Evolutionary conservation across 2,113 vertebrate species (phyloP).

Genomic region (Brienomyrus longianalis): DNA sequence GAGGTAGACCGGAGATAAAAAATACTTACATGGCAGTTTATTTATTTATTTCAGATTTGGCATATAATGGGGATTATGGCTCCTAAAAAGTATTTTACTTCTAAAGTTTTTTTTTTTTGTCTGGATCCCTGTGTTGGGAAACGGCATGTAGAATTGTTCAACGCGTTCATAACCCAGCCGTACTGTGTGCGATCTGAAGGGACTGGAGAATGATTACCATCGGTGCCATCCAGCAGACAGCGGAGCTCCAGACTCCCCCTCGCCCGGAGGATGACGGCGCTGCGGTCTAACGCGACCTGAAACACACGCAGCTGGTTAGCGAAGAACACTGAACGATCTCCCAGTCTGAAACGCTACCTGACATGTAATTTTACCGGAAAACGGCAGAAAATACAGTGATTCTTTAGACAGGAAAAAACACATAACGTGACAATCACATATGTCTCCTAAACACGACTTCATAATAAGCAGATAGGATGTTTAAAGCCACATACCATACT

Average conservation of each 20-base stretch:
- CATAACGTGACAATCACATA: neutral
- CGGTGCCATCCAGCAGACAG: conserved; percentile 61
- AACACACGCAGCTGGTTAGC: neutral
- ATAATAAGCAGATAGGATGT: neutral
- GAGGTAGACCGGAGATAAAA: no score
- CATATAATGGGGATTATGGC: no score
- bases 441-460: neutral
- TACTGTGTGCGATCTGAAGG: neutral
- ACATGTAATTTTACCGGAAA: neutral
- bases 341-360: neutral
- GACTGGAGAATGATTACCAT: conserved; percentile 52
- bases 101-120: no score
- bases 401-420: neutral
- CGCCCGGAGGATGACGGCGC: conserved; percentile 65
- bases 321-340: neutral
- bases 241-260: conserved; percentile 70
- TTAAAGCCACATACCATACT: neutral
- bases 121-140: no score
- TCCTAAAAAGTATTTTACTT: no score
- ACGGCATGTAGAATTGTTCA: no score
- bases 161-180: no score
- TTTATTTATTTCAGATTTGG: no score
- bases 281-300: conserved; percentile 43
- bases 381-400: neutral
- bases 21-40: no score